phyloP scores from a whole-genome alignment of 2,113 vertebrate genomes.

The Mastomys natalensis region DNA sequence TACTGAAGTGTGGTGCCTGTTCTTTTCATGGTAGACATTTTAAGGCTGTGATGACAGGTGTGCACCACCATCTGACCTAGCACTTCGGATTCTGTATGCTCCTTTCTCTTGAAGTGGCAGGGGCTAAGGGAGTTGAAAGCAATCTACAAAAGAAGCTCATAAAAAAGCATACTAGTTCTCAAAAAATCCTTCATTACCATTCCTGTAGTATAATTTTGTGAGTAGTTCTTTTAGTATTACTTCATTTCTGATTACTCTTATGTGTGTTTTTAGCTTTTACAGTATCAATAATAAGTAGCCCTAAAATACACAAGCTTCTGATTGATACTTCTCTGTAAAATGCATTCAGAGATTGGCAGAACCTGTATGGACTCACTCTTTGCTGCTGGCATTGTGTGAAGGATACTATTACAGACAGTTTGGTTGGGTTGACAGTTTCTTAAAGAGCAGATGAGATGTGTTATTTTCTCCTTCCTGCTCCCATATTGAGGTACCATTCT shows the following conservation, averaged over 20 bases:
- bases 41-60: neutral
- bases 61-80: neutral
- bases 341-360: neutral
- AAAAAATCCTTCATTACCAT: neutral
- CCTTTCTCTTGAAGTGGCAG: neutral
- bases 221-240: constrained; percentile 28
- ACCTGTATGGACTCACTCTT: neutral
- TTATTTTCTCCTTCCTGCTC: neutral
- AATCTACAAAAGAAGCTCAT: neutral
- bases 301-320: neutral
- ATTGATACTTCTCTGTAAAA: constrained; percentile 15
- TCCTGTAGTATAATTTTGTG: constrained; percentile 27
- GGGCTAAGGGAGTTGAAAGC: neutral
- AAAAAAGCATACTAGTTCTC: neutral
- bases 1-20: neutral
- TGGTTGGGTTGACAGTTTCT: constrained; percentile 8
- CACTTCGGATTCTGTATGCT: neutral
- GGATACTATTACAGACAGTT: neutral
- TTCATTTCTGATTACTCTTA: constrained; percentile 62
- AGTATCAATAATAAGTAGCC: neutral
- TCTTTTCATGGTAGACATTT: neutral
- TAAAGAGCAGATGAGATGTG: neutral
- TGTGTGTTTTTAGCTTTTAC: constrained; percentile 17
- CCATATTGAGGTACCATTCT: neutral
- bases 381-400: constrained; percentile 47